Conservation (phyloP, 2,113 vertebrate species). For the Isurus oxyrinchus region DNA sequence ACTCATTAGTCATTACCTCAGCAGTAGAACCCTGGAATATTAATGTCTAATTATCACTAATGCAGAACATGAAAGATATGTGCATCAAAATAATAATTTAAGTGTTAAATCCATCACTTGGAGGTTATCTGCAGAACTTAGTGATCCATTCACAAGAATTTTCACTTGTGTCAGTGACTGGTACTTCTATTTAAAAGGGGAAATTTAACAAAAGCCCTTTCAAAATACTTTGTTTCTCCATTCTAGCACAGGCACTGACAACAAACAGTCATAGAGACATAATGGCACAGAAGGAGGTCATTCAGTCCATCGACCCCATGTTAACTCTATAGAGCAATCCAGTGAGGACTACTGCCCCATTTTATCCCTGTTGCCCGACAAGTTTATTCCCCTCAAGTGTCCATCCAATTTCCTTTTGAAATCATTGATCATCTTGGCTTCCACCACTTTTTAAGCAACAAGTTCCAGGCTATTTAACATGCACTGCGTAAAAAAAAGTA, state of each 20-base stretch:
- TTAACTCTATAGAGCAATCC: too few relatives aligned
- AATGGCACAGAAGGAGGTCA: not conserved
- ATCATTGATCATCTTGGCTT: not conserved
- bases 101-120: not conserved
- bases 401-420: not conserved
- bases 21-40: slow-evolving; percentile 20
- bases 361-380: not conserved
- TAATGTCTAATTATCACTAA: not conserved
- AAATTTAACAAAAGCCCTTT: not conserved
- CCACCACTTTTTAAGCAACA: not conserved
- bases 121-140: not conserved
- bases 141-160: not conserved
- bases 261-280: not conserved
- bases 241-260: not conserved
- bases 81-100: not conserved
- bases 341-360: not conserved
- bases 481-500: not conserved
- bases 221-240: not conserved
- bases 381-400: not conserved
- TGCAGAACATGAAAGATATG: not conserved
- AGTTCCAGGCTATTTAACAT: too few relatives aligned
- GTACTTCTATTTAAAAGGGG: not conserved
- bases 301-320: not conserved
- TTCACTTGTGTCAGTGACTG: not conserved
- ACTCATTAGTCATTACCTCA: not conserved